phyloP scores from a whole-genome alignment of 2,888 invertebrate genomes.

The Nomada fabriciana region DNA sequence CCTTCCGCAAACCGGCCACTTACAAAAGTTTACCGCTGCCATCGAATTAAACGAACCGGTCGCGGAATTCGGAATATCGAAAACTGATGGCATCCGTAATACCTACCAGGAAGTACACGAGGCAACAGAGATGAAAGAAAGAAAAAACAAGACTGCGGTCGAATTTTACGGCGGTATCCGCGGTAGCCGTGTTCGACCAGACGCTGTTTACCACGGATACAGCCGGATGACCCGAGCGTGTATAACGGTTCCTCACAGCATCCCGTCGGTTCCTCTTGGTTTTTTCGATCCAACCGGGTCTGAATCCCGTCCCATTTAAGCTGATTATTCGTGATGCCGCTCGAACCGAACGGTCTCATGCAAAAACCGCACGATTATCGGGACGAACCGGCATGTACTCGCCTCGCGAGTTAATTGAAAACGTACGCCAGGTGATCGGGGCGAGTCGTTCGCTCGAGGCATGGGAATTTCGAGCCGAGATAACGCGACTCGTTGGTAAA shows the following conservation, averaged over 20 bases:
- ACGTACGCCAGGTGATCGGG: constrained; percentile 2
- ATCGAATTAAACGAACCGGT: constrained; percentile 21
- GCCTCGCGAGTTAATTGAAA: constrained; percentile 45
- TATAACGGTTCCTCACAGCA: constrained; percentile 66
- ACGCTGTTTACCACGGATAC: constrained; percentile 50
- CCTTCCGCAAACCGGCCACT: background rate
- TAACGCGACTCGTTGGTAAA: constrained; percentile 1
- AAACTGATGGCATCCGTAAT: constrained; percentile 33
- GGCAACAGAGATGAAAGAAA: background rate
- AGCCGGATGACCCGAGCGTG: constrained; percentile 63
- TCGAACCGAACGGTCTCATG: constrained; percentile 12
- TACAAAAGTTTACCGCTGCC: constrained; percentile 12
- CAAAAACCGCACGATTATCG: constrained; percentile 47
- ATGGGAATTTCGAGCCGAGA: constrained; percentile 18
- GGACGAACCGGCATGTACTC: constrained; percentile 1
- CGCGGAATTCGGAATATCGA: constrained; percentile 25
- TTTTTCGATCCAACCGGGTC: constrained; percentile 61
- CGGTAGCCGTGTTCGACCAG: constrained; percentile 45
- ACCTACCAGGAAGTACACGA: constrained; percentile 28
- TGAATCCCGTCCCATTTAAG: constrained; percentile 63
- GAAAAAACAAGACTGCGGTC: constrained; percentile 16
- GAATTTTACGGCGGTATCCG: constrained; percentile 49
- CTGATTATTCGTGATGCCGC: constrained; percentile 63
- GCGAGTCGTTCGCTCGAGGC: background rate
- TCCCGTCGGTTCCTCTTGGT: constrained; percentile 61